Percentiles rank a stretch among this genome's conserved stretches.
Conservation (phyloP, 2,888 invertebrate species). For the Polydrusus tereticollis region DNA sequence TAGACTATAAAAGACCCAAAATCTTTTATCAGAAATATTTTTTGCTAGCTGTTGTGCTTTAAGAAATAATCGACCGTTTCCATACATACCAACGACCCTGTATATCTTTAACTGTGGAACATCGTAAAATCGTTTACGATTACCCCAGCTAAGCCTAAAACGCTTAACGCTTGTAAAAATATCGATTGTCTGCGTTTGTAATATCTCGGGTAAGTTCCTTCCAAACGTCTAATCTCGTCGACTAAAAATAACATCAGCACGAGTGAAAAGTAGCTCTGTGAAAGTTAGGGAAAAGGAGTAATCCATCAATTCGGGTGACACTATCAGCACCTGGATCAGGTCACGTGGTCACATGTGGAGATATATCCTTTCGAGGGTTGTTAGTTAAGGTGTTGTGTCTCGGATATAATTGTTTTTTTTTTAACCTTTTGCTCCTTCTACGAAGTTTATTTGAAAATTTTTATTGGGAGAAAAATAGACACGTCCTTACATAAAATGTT, state of each 20-base stretch:
- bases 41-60: too few relatives aligned
- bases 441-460: neutral
- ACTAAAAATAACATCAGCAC: slow-evolving; percentile 15
- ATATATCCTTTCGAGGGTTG: slow-evolving; percentile 24
- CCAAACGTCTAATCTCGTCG: neutral
- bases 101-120: too few relatives aligned
- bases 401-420: neutral
- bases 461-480: too few relatives aligned
- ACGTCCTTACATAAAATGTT: too few relatives aligned
- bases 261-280: slow-evolving; percentile 39
- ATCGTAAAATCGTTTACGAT: too few relatives aligned
- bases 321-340: slow-evolving; percentile 58
- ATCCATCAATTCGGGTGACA: slow-evolving; percentile 57
- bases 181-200: neutral
- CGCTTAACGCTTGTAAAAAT: too few relatives aligned
- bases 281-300: slow-evolving; percentile 42
- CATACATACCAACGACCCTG: too few relatives aligned
- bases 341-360: slow-evolving; percentile 48
- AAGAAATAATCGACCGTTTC: too few relatives aligned
- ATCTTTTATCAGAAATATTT: too few relatives aligned
- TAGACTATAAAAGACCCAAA: too few relatives aligned
- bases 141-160: too few relatives aligned
- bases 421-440: too few relatives aligned
- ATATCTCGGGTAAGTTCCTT: neutral
- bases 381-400: slow-evolving; percentile 26